A percentile compares a stretch with the other conserved stretches of the same genome.
These are phyloP conservation scores for Dendroctonus ponderosae DNA, from an alignment of 1,140 invertebrate genomes.

Conservation along the genomic window DNA sequence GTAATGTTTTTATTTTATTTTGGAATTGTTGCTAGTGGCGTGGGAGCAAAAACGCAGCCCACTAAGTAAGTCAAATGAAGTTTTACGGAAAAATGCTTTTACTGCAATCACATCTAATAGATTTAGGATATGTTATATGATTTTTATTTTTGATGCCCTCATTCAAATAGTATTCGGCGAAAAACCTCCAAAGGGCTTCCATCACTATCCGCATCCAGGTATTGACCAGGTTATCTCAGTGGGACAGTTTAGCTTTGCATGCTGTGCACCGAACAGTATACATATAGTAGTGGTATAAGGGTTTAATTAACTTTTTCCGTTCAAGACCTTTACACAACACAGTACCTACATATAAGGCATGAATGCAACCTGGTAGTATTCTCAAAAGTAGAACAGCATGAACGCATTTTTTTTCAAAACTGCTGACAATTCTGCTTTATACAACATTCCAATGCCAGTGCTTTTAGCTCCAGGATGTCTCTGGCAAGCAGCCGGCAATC, in stretches of 20 bases:
- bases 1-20: not conserved
- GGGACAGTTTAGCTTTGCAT: not conserved
- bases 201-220: constrained; percentile 54
- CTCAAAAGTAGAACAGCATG: too few relatives aligned
- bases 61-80: not conserved
- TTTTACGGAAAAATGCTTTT: not conserved
- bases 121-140: too few relatives aligned
- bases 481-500: constrained; percentile 53
- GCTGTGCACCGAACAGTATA: not conserved
- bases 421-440: too few relatives aligned
- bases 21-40: not conserved
- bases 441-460: not conserved
- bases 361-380: too few relatives aligned
- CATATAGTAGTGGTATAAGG: too few relatives aligned
- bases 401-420: too few relatives aligned
- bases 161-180: constrained; percentile 60
- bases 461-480: constrained; percentile 41
- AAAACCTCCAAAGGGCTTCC: constrained; percentile 65
- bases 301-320: too few relatives aligned
- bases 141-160: constrained; percentile 48
- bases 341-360: too few relatives aligned
- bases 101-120: constrained; percentile 29
- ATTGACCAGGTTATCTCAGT: constrained; percentile 19
- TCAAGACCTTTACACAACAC: too few relatives aligned
- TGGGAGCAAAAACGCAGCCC: not conserved